Base-by-base conservation (phyloP, 2,797 vertebrate species). In the Chromobotia macracanthus region DNA sequence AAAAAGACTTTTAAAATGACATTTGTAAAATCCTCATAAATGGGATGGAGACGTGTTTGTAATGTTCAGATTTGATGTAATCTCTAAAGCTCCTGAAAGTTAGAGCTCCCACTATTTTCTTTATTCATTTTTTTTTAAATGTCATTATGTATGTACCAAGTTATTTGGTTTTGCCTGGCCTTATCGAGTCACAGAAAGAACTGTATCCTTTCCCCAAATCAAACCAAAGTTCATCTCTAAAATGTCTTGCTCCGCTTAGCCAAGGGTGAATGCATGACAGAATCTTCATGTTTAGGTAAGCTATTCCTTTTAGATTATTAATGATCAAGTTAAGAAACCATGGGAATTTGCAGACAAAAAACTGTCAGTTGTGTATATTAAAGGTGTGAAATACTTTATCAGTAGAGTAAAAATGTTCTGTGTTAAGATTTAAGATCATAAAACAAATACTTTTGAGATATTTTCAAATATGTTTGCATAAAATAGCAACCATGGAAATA, bases 1-100 rank as follows among this genome's bases (percentile, higher is more conserved):
- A 96, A 97, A 91, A 92, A 91, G 80, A 87, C 88, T 84, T 95
- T 92, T 84, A 96, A 98, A 92, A 95, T 92, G 93, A 90, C 95
- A 80, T 97, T 96, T 86, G 96, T 96, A 82, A 97, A 98, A 91
- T 95, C 96, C 11, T 80, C 41, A 71, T 92, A 89, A 84, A 85
- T 63, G 48, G 21, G 9, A 7, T 13, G 18, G 9, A 41, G 44
- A 64, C 6, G 28, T 3, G 38, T 69, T 19, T 23, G 48, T 68
- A 48, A 35, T 87, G 41, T 51, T 67, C 65, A 51, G 3, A 81
- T 85, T 86, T 73, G 70, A 74, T 65, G 12, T 77, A 10, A 35
- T 66, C 21, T 19, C 38, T 63, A 69, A 76, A 74, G 23, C 50
- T 13, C 16, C 41, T 15, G 60, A 68, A 76, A 44, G 56, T 9